Evolutionary conservation across 2,888 invertebrate species (phyloP), one percentile per base, ranked within the genome.

Genomic region (Graphium colonna): DNA sequence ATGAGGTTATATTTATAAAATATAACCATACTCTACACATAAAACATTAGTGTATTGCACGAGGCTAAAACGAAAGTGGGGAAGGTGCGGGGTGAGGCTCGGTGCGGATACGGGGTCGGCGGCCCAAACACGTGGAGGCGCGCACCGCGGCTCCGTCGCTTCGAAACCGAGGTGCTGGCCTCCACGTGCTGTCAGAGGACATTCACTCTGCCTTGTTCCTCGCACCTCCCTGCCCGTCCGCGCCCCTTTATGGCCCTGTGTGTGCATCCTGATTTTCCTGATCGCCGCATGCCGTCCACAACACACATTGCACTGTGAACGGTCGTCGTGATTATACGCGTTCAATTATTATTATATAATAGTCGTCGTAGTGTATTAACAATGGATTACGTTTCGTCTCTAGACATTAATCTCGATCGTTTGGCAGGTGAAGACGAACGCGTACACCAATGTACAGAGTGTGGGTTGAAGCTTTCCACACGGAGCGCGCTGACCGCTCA

Each of bases 401-500:
- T 72, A 77, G 69, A 78, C 69, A 59, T 72, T 60, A 69, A 71
- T 56, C 64, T 69, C 58, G 75, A 67, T 80, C 75, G 66, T 77
- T 81, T 76, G 72, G 58, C 86, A 92, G 92, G 85, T 85, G 91
- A 73, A 73, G 89, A 87, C 59, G 88, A 87, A 69, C 83, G 87
- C 53, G 77, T 74, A 44, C 85, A 89, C 63, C 87, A 89, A 82
- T 95, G 95, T 75, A 91, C 93, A 47, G 92, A 94, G 70, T 95
- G 95, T 71, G 93, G 93, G 59, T 92, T 95, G 83, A 92, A 91
- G 56, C 94, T 95, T 68, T 93, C 93, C 42, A 94, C 94, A 66
- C 93, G 94, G 72, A 94, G 92, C 74, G 93, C 94, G 1, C 92
- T 94, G 64, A 95, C 95, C 58, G 94, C 94, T 68, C 95, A 95